A percentile compares a stretch with the other conserved stretches of the same genome.
These are phyloP conservation scores for Cebus imitator DNA, from an alignment of 2,113 vertebrate genomes.

Conservation along the genomic window DNA sequence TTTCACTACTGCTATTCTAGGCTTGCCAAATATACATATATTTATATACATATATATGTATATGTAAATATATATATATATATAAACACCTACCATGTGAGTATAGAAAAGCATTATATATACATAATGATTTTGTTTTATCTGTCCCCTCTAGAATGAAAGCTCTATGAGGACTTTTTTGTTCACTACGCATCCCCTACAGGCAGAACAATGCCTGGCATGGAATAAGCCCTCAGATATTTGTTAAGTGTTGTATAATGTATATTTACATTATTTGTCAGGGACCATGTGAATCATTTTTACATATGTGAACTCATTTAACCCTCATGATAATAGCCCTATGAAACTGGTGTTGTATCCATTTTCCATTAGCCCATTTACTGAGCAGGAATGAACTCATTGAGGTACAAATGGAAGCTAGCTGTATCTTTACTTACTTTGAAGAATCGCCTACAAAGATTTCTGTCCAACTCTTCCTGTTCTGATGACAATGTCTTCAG, in stretches of 20 bases:
- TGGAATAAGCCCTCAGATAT: not conserved
- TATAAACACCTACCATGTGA: not conserved
- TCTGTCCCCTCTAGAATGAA: not conserved
- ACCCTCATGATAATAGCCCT: no score
- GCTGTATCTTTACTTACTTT: not conserved
- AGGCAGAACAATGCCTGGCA: not conserved
- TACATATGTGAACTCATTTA: not conserved
- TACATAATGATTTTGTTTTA: not conserved
- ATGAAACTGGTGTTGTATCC: not conserved
- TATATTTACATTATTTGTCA: not conserved
- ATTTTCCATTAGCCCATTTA: not conserved
- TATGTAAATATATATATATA: not conserved
- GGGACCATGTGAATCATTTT: not conserved
- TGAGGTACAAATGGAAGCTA: not conserved
- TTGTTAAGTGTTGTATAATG: not conserved
- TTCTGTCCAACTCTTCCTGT: not conserved
- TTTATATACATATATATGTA: not conserved
- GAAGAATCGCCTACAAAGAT: not conserved
- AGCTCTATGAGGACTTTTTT: not conserved
- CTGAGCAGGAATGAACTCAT: not conserved
- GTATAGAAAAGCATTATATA: no score
- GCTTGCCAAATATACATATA: not conserved
- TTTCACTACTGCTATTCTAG: not conserved
- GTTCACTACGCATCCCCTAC: not conserved
- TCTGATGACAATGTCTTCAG: not conserved